phyloP scores from a whole-genome alignment of 2,888 invertebrate genomes.

The Caenorhabditis panamensis region DNA sequence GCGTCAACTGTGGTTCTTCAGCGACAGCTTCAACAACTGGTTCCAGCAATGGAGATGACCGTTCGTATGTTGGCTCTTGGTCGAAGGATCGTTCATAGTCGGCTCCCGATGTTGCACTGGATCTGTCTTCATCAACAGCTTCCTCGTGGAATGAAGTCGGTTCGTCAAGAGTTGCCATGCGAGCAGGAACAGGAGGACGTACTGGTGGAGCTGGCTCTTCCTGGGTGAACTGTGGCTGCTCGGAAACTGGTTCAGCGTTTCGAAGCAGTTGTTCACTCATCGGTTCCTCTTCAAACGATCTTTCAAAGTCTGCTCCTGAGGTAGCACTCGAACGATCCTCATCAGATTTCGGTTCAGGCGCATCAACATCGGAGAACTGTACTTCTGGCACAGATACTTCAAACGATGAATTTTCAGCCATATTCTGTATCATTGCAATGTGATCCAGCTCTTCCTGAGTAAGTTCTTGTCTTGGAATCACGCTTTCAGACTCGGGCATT shows the following conservation, averaged over 20 bases:
- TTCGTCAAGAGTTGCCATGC: conserved; percentile 9
- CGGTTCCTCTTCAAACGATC: conserved; percentile 36
- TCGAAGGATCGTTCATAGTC: background rate
- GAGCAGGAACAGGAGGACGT: conserved; percentile 14
- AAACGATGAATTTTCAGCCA: conserved; percentile 44
- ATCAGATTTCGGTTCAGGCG: no score
- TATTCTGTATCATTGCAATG: conserved; percentile 13
- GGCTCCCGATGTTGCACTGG: conserved; percentile 6
- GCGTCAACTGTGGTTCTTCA: conserved; percentile 46
- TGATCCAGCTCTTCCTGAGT: conserved; percentile 29
- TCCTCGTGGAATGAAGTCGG: background rate
- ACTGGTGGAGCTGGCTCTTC: conserved; percentile 1
- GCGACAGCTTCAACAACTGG: no score
- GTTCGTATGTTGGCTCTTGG: background rate
- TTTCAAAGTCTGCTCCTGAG: conserved; percentile 34
- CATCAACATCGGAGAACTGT: no score
- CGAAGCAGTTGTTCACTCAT: conserved; percentile 23
- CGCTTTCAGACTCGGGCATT: background rate
- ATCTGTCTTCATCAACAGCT: background rate
- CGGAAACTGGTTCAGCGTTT: conserved; percentile 43
- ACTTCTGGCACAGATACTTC: background rate
- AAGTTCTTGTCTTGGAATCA: conserved; percentile 16
- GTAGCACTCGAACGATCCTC: conserved; percentile 18
- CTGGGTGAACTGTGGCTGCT: conserved; percentile 15
- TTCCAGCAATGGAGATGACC: no score